Conservation (phyloP, 2,113 vertebrate species). For the Megalops atlanticus region DNA sequence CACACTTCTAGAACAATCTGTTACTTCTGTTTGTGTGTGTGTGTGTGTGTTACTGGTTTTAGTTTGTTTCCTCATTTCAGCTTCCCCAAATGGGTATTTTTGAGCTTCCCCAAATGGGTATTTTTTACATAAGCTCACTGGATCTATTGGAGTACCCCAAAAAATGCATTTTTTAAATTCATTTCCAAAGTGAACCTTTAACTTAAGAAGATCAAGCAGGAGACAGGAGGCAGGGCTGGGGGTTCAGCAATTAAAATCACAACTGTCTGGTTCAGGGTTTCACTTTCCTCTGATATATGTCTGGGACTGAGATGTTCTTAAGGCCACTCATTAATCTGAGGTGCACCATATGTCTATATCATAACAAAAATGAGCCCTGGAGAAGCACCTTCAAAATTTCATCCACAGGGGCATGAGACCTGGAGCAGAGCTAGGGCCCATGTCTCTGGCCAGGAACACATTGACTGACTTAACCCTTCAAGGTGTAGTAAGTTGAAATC, state of each 20-base stretch:
- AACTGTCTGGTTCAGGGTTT: not conserved
- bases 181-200: not conserved
- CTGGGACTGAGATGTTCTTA: not conserved
- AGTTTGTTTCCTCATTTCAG: not conserved
- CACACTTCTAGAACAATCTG: not conserved
- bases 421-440: not conserved
- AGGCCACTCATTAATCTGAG: not conserved
- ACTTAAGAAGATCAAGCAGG: slow-evolving; percentile 3
- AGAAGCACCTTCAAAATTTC: not conserved
- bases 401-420: not conserved
- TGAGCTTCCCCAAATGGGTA: not conserved
- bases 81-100: slow-evolving; percentile 1
- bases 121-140: not conserved
- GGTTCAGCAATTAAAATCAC: not conserved
- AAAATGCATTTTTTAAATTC: not conserved
- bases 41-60: slow-evolving; percentile 2
- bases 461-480: not conserved
- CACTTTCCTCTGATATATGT: not conserved
- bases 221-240: too few species aligned
- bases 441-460: not conserved
- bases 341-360: not conserved
- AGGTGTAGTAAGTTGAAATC: not conserved
- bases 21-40: not conserved
- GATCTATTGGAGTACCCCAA: not conserved
- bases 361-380: not conserved